phyloP scores from a whole-genome alignment of 2,888 invertebrate species.

The Drosophila nr. fundita region DNA sequence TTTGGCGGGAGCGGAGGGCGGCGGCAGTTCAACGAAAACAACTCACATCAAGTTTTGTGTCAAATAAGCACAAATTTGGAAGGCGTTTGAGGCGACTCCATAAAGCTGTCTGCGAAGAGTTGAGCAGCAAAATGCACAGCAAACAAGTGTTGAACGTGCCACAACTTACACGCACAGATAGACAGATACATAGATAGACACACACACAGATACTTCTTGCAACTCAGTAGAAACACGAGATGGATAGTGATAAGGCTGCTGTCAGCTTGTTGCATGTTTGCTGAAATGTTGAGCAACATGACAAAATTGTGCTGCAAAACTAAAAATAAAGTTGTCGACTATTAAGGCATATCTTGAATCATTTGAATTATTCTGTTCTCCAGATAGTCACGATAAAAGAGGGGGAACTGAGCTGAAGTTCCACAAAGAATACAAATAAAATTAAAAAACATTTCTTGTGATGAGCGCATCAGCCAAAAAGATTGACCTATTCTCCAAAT shows the following conservation, averaged over 20 bases:
- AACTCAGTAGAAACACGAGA: conserved; percentile 21
- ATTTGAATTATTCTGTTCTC: not conserved
- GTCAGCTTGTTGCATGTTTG: conserved; percentile 25
- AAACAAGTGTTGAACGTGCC: conserved; percentile 62
- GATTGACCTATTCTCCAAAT: not conserved
- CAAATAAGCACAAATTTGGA: conserved; percentile 73
- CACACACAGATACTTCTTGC: not conserved
- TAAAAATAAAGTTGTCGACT: not conserved
- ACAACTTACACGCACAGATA: conserved; percentile 23
- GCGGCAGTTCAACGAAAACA: not conserved
- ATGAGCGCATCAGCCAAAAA: not conserved
- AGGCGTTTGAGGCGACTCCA: conserved; percentile 38
- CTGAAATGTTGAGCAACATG: conserved; percentile 23
- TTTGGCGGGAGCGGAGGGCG: not conserved
- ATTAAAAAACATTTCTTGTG: not conserved
- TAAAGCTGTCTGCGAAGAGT: conserved; percentile 42
- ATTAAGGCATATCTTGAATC: not conserved
- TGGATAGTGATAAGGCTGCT: conserved; percentile 42
- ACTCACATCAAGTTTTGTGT: conserved; percentile 67
- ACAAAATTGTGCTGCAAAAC: conserved; percentile 17
- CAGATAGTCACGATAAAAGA: not conserved
- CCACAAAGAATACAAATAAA: not conserved
- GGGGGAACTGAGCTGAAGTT: not conserved
- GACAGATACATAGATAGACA: conserved; percentile 4
- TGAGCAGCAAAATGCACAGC: conserved; percentile 50